Evolutionary conservation across 2,113 vertebrate species (phyloP), one percentile per base, ranked within the genome.

Genomic region (Anhinga rufa): DNA sequence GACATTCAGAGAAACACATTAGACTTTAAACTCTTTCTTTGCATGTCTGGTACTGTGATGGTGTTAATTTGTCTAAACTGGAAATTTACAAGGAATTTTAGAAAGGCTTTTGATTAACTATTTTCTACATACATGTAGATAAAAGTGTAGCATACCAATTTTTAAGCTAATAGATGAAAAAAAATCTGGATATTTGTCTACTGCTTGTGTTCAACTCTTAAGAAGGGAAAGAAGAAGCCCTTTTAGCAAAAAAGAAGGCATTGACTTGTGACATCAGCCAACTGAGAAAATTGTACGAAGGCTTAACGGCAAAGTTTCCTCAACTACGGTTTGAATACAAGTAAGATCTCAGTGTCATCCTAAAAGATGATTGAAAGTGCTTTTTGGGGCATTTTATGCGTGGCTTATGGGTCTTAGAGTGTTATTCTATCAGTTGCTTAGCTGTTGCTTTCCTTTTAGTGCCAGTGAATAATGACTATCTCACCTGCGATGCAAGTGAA

Each of bases 281-380:
- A 4, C 96, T 99, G 48, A 99, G 98, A 92, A 98, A 99, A 95
- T 94, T 79, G 10, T 97, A 98, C 51, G 99, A 99, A 94, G 88
- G 95, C 19, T 98, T 99, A 42, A 95, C 98, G 95, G 98, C 98
- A n/a, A 99, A 95, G 71, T 99, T 99, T 97, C 99, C 99, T 55
- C 98, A 98, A 86, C 98, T 99, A 80, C 98, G 94, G 34, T 99
- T 99, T 90, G 98, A 98, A n/a, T 99, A 99, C 98, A 99, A 83
- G 99, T 99, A 98, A 98, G 85, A 64, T 42, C 62, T 77, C 21
- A 4, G 15, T 25, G 15, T 82, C 22, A 78, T 74, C 32, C 29
- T 60, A 44, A 80, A 81, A 58, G 13, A 49, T 2, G 2, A 51
- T 66, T 64, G 18, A 54, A 84, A 76, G 16, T 69, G 61, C 6